Evolutionary conservation across 1,140 invertebrate genomes (phyloP).

Genomic region (Drosophila pruinosa): DNA sequence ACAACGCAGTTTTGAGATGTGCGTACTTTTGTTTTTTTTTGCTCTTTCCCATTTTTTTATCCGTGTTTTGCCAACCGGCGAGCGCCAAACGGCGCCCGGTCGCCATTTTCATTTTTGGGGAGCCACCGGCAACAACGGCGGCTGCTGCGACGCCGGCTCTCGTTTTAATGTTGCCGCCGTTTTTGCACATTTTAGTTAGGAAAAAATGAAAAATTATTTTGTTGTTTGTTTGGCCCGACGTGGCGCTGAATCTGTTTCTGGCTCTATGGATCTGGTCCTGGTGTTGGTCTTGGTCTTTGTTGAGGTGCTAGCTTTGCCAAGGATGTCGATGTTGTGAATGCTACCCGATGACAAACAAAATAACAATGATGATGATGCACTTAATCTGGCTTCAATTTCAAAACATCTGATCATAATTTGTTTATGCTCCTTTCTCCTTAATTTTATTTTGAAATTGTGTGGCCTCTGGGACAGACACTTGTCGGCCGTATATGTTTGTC

Average conservation of each 20-base stretch:
- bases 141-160: constrained; percentile 27
- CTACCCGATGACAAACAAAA: constrained; percentile 32
- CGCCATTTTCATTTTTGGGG: constrained; percentile 53
- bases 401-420: constrained; percentile 50
- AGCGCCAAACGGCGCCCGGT: constrained; percentile 28
- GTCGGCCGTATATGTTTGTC: not conserved
- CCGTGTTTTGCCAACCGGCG: constrained; percentile 27
- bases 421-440: not conserved
- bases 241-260: no score
- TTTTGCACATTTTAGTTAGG: constrained; percentile 60
- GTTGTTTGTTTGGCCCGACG: constrained; percentile 59
- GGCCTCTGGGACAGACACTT: not conserved
- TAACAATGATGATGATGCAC: constrained; percentile 71
- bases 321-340: constrained; percentile 40
- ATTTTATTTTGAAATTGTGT: not conserved
- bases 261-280: not conserved
- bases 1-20: constrained; percentile 70
- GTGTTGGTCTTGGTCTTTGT: not conserved
- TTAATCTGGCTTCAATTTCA: constrained; percentile 72
- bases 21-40: constrained; percentile 48
- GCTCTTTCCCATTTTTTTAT: not conserved
- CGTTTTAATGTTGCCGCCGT: constrained; percentile 60
- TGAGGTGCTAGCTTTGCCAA: not conserved
- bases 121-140: constrained; percentile 19
- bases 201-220: constrained; percentile 79